Base-by-base conservation (phyloP, 2,888 invertebrate genomes). In the Tiphia femorata region DNA sequence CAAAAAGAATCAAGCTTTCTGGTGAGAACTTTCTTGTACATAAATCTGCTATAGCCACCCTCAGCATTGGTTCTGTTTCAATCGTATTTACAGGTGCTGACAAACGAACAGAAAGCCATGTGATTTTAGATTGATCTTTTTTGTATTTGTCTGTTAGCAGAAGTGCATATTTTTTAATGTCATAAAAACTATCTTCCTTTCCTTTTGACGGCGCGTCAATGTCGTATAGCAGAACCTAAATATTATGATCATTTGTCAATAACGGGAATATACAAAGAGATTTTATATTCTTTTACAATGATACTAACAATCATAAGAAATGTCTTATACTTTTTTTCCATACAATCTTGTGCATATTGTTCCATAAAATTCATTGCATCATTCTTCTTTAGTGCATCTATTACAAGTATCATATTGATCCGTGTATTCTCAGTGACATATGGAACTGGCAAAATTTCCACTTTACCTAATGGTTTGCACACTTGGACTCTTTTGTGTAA, bases 381-480 rank as follows among this genome's bases (percentile, higher is more conserved):
- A 1, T 85, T 80, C 19, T 85, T 84, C 70, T 87, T 86, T 52
- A 82, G 80, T 73, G 88, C 85, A 76, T 88, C 87, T 2, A 93
- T 86, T 0, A 92, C 90, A 62, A 97, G 83, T 67, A 97, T 84
- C 64, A 97, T 86, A 54, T 91, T 89, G 3, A 97, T 88, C 64
- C 94, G 87, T 4, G 92, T 91, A 83, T 92, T 94, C 87, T 98
- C 98, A 0, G 97, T 98, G 1, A 98, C 97, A 85, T 97, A 98
- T 0, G 97, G 97, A 80, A 96, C 94, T 1, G 94, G 92, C 30
- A 97, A 88, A 56, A 98, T 90, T 79, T 97, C 95, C 6, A 96
- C 93, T 56, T 91, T 90, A 12, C 95, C 95, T 51, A 98, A 85
- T 10, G 94, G 92, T 65, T 97, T 93, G 48, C 91, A 90, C 33